Evolutionary conservation across 2,113 vertebrate species (phyloP), one percentile per base, ranked within the genome.

Genomic region (Nothocercus nigrocapillus): DNA sequence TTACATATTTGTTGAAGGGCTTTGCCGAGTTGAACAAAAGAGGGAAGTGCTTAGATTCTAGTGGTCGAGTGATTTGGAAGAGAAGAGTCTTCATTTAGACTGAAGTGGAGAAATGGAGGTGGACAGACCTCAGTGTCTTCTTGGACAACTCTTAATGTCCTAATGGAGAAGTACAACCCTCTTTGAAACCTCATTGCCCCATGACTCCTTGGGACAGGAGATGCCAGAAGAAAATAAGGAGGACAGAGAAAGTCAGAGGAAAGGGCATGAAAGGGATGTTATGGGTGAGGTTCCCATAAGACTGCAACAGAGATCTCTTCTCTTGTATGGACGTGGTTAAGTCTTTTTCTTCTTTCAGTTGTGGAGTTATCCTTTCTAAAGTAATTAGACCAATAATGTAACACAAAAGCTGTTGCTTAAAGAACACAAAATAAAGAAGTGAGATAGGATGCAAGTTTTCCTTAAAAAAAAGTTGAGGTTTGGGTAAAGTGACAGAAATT

Each of bases 211-310:
- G 14, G 36, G 49, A 8, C 51, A 85, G 54, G 16, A 74, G 59
- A 22, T 49, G 30, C 3, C 27, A 32, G 18, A 20, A 28, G 59
- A 56, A 66, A 78, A 82, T 40, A 9, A 34, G 67, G 27, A 66
- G 59, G 45, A 70, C 4, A 67, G 44, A 36, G 51, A 62, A 27
- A 62, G n/a, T 28, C 30, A 44, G 38, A 70, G 68, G 47, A 51
- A 70, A 9, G n/a, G 42, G 10, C 24, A 56, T 36, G 51, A 36
- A 81, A 51, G 10, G 59, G 61, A 13, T 0, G 0, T 30, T 70
- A 24, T 63, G 21, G 67, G 69, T 58, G 54, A 82, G 25, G 12
- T 72, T 94, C 38, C 47, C 59, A 25, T 20, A 56, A 72, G 34
- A 15, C 27, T 61, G 13, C 22, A 66, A 34, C 28, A 66, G 32